These are phyloP conservation scores for Limnephilus marmoratus DNA, from an alignment of 2,888 invertebrate species.

Conservation along the genomic window DNA sequence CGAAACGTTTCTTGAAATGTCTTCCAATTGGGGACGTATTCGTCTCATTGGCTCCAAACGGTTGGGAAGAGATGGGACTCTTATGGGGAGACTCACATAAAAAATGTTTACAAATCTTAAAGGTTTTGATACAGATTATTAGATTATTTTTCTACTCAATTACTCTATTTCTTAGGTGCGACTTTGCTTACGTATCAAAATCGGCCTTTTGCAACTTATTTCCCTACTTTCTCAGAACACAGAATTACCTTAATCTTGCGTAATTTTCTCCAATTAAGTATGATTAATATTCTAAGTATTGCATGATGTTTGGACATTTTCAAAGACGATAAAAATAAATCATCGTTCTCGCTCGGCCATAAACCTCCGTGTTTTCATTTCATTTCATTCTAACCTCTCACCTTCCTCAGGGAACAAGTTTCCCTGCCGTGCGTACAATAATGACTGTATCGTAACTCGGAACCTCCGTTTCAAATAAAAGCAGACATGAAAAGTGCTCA, in stretches of 20 bases:
- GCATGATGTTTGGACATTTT: neutral
- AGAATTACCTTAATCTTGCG: neutral
- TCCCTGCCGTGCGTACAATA: neutral
- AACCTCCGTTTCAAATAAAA: neutral
- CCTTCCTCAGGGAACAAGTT: neutral
- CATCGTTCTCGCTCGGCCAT: neutral
- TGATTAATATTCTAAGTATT: neutral
- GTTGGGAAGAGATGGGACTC: too few relatives aligned
- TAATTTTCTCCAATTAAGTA: neutral
- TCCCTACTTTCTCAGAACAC: neutral
- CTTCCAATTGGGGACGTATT: too few relatives aligned
- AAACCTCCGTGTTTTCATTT: neutral
- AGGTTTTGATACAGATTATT: too few relatives aligned
- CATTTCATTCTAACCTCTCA: neutral
- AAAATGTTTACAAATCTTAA: too few relatives aligned
- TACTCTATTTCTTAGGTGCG: neutral
- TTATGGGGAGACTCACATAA: too few relatives aligned
- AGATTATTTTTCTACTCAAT: neutral
- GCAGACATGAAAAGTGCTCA: neutral
- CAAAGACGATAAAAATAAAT: neutral
- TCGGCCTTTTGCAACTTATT: neutral
- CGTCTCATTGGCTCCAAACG: too few relatives aligned
- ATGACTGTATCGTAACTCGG: neutral
- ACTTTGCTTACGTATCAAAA: neutral
- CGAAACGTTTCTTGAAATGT: too few relatives aligned